phyloP scores from a whole-genome alignment of 2,113 vertebrate species.

The Chamaetylas fuelleborni region DNA sequence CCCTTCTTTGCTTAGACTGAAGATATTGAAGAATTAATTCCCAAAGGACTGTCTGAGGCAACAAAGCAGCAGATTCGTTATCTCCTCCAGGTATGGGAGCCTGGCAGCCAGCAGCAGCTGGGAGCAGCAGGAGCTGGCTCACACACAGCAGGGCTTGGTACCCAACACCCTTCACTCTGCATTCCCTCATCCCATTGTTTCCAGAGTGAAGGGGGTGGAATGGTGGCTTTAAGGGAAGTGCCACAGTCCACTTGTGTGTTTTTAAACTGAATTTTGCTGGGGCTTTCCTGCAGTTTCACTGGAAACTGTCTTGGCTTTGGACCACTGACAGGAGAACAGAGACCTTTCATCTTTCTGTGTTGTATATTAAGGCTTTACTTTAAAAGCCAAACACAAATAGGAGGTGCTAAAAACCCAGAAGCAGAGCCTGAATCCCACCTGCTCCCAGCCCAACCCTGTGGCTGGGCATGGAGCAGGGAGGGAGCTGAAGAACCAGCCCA shows the following conservation, averaged over 20 bases:
- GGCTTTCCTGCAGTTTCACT: background rate
- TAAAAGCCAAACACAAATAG: background rate
- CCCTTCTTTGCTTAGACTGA: constrained; percentile 71
- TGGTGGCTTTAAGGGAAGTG: background rate
- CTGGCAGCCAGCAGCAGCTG: fast-evolving
- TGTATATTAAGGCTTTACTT: background rate
- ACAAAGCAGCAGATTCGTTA: constrained; percentile 98
- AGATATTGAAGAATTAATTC: constrained; percentile 89
- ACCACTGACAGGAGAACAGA: background rate
- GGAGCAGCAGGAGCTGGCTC: fast-evolving
- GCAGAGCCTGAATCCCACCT: background rate
- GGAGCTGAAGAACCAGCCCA: background rate
- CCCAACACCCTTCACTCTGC: background rate
- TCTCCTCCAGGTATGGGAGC: constrained; percentile 85
- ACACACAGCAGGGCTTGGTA: fast-evolving
- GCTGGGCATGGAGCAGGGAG: background rate
- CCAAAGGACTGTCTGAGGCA: constrained; percentile 90
- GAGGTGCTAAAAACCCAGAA: background rate
- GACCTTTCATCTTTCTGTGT: background rate
- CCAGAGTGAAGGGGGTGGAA: no score
- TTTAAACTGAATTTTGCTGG: background rate
- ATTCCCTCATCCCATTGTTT: fast-evolving
- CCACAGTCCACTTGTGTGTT: background rate
- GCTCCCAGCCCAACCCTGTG: background rate
- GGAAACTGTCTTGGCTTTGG: background rate